Conservation (phyloP, 2,113 vertebrate genomes). For the Hydrolagus affinis region DNA sequence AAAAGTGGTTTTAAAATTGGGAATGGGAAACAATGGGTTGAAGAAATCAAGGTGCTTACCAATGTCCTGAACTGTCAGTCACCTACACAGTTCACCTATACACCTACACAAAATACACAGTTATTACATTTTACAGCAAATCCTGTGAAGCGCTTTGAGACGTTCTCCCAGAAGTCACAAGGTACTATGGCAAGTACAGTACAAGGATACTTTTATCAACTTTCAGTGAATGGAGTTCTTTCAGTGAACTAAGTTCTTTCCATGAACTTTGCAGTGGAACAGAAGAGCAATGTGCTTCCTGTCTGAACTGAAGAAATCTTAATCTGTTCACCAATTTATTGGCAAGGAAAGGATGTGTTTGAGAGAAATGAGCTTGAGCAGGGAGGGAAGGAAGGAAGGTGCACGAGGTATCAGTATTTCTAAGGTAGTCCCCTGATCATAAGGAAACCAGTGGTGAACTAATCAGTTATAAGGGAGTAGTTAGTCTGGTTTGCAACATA, state of each 20-base stretch:
- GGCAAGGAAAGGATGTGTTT: not conserved
- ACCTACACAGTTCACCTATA: no score
- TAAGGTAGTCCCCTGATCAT: not conserved
- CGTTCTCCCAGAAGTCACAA: not conserved
- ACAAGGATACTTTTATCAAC: not conserved
- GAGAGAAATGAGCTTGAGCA: not conserved
- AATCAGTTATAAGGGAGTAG: not conserved
- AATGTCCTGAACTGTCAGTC: no score
- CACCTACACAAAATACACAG: no score
- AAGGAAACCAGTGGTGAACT: not conserved
- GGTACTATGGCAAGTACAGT: not conserved
- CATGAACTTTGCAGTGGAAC: not conserved
- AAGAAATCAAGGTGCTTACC: no score
- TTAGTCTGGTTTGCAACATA: not conserved
- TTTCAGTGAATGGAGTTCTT: not conserved
- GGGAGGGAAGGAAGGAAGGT: no score
- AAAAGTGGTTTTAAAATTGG: not conserved
- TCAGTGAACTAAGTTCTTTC: not conserved
- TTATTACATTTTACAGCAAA: no score
- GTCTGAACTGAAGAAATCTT: not conserved
- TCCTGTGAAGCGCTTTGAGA: no score
- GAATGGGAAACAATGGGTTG: not conserved
- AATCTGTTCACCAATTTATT: not conserved
- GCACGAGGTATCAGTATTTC: no score
- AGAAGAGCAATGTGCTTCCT: not conserved